Conservation (phyloP, 1,140 invertebrate genomes). For the Anastrepha ludens region DNA sequence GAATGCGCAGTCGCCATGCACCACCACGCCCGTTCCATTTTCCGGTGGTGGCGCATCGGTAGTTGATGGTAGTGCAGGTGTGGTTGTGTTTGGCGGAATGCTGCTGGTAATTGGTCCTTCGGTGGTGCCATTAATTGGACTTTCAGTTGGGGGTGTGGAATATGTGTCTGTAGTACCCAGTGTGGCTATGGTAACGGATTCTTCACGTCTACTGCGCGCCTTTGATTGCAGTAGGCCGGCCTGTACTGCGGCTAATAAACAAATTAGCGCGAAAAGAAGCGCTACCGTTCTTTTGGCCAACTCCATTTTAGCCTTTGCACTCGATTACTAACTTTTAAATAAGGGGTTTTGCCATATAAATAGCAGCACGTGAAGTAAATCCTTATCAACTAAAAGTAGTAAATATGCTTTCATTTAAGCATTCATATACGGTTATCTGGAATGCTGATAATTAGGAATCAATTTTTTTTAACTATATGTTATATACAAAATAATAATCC, state of each 20-base stretch:
- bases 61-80: conserved; percentile 35
- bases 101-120: neutral
- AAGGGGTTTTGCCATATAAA: neutral
- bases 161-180: neutral
- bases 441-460: neutral
- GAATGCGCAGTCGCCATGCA: conserved; percentile 66
- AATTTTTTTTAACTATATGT: neutral
- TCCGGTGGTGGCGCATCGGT: conserved; percentile 46
- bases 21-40: conserved; percentile 53
- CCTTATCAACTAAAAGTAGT: neutral
- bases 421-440: neutral
- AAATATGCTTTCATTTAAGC: neutral
- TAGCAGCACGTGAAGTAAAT: neutral
- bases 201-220: neutral
- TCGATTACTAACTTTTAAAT: neutral
- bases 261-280: neutral
- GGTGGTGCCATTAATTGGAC: neutral
- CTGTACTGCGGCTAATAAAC: neutral
- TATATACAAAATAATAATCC: neutral
- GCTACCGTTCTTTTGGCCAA: neutral
- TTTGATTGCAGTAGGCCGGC: neutral
- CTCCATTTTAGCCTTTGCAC: neutral
- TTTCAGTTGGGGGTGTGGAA: neutral
- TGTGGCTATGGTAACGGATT: neutral
- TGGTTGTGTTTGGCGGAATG: neutral